Conservation (phyloP, 1,140 invertebrate genomes). For the Eriosoma lanigerum region DNA sequence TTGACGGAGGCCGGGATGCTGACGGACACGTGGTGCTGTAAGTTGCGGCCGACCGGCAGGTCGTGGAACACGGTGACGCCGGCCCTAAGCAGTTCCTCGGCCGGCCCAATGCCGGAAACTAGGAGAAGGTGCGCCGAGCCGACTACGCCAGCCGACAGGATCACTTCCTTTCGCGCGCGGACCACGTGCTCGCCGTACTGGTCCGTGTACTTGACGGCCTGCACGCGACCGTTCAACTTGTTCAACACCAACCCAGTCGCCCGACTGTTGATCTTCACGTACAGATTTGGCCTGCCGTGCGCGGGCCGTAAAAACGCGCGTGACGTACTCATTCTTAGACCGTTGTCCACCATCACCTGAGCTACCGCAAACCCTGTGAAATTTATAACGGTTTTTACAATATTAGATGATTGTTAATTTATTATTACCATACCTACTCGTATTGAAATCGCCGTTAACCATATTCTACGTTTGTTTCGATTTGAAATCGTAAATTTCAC, state of each 20-base stretch:
- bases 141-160: constrained; percentile 71
- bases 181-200: constrained; percentile 50
- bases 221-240: constrained; percentile 60
- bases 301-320: constrained; percentile 64
- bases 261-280: constrained; percentile 69
- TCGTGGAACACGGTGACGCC: constrained; percentile 61
- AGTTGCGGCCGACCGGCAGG: constrained; percentile 64
- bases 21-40: constrained; percentile 63
- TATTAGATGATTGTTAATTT: too few species aligned
- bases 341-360: constrained; percentile 55
- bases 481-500: too few species aligned
- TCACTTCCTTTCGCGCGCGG: constrained; percentile 64
- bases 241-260: constrained; percentile 76
- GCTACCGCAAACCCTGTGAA: constrained; percentile 59
- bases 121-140: constrained; percentile 74
- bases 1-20: constrained; percentile 59
- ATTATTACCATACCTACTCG: too few species aligned
- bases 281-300: constrained; percentile 64
- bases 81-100: constrained; percentile 61
- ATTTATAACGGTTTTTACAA: too few species aligned
- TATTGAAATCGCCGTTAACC: too few species aligned
- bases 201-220: constrained; percentile 65
- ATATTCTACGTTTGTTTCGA: too few species aligned
- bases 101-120: constrained; percentile 72
- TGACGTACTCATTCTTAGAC: constrained; percentile 58